A percentile compares a stretch with the other conserved stretches of the same genome.
These are phyloP conservation scores for Clarias platycephalus DNA, from an alignment of 2,797 vertebrate species.

Conservation along the genomic window DNA sequence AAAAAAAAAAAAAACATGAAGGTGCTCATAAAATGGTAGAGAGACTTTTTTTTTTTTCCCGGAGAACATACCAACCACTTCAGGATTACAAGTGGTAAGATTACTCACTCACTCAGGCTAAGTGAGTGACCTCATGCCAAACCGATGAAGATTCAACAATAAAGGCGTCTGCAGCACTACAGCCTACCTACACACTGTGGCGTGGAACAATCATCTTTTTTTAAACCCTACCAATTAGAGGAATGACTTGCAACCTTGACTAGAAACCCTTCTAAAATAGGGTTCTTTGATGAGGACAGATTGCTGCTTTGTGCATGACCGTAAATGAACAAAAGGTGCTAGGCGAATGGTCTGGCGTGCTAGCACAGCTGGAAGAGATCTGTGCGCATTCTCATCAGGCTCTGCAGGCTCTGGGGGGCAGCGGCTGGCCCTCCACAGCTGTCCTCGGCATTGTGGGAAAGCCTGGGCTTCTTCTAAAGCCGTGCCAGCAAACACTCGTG, in stretches of 20 bases:
- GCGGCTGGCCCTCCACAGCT: constrained; percentile 57
- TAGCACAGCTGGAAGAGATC: constrained; percentile 60
- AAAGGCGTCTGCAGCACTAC: not conserved
- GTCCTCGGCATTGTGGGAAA: constrained; percentile 60
- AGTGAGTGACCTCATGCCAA: constrained; percentile 28
- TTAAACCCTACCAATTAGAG: not conserved
- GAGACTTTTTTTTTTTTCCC: not conserved
- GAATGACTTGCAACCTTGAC: not conserved
- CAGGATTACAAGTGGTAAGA: constrained; percentile 8
- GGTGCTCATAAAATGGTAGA: constrained; percentile 12
- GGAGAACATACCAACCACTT: constrained; percentile 14
- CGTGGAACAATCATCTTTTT: not conserved
- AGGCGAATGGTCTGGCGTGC: constrained; percentile 44
- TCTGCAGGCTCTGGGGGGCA: constrained; percentile 45
- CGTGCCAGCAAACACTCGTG: constrained; percentile 54
- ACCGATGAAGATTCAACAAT: not conserved
- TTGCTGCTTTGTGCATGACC: constrained; percentile 38
- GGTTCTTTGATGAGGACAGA: constrained; percentile 20
- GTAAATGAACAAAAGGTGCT: constrained; percentile 49
- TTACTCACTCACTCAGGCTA: constrained; percentile 1
- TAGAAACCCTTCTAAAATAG: not conserved
- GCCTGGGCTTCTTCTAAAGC: constrained; percentile 51
- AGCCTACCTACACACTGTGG: not conserved
- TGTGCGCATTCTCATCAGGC: constrained; percentile 56
- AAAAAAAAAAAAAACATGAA: not conserved